Percentiles rank a stretch among this genome's conserved stretches.
Evolutionary conservation across 2,113 vertebrate genomes (phyloP).

Genomic region (Limanda limanda): DNA sequence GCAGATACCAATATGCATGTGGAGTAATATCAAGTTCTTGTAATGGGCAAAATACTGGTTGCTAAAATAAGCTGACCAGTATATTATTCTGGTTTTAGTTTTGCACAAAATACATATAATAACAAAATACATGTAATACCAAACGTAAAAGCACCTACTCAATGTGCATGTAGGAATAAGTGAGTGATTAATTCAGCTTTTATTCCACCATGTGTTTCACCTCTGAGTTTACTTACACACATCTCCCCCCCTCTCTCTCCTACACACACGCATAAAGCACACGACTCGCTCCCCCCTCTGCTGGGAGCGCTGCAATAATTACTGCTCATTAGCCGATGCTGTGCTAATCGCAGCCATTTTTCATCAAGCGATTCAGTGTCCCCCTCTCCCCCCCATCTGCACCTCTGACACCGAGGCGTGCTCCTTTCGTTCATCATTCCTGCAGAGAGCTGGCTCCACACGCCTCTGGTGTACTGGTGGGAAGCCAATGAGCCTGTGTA

Average conservation of each 20-base stretch:
- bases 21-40: background rate
- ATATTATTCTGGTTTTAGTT: too few species aligned
- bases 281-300: slow-evolving; percentile 37
- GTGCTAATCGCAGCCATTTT: slow-evolving; percentile 81
- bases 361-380: slow-evolving; percentile 70
- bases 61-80: too few species aligned
- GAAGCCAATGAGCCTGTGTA: slow-evolving; percentile 15
- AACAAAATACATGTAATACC: too few species aligned
- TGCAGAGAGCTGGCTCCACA: background rate
- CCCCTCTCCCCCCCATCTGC: slow-evolving; percentile 37
- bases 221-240: slow-evolving; percentile 25
- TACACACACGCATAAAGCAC: slow-evolving; percentile 3
- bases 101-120: background rate
- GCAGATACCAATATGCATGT: slow-evolving; percentile 14
- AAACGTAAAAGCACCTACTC: slow-evolving; percentile 4
- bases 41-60: too few species aligned
- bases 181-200: slow-evolving; percentile 16
- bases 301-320: slow-evolving; percentile 78
- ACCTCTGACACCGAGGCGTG: slow-evolving; percentile 55
- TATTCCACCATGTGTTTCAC: slow-evolving; percentile 4
- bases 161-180: slow-evolving; percentile 20
- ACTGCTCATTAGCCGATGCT: slow-evolving; percentile 77
- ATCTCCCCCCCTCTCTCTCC: slow-evolving; percentile 7
- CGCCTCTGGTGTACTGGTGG: background rate
- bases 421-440: slow-evolving; percentile 53